phyloP scores from a whole-genome alignment of 2,113 vertebrate genomes.

The Petroica traversi region DNA sequence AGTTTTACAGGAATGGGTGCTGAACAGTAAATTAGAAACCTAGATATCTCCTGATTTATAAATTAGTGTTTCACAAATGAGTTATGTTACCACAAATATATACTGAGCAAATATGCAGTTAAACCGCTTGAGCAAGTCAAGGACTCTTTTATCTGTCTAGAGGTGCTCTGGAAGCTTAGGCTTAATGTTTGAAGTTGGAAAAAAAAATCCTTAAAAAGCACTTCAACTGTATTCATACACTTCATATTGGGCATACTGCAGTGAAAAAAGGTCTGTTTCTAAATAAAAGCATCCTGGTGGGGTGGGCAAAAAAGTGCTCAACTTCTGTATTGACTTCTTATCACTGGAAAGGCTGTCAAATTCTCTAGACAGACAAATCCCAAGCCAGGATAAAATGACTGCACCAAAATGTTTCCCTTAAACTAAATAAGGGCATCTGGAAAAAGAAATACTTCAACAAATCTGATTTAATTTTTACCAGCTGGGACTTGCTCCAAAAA shows the following conservation, averaged over 20 bases:
- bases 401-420: neutral
- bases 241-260: neutral
- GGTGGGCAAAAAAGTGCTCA: neutral
- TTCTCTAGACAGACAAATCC: neutral
- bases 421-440: neutral
- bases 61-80: neutral
- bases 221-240: neutral
- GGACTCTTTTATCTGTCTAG: neutral
- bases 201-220: neutral
- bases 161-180: neutral
- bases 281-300: neutral
- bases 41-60: neutral
- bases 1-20: neutral
- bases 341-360: neutral
- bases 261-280: neutral
- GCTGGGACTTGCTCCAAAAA: neutral
- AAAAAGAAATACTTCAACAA: neutral
- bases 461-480: neutral
- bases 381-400: neutral
- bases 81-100: neutral
- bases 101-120: neutral
- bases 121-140: neutral
- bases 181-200: neutral
- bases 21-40: neutral
- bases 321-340: neutral